Conservation (phyloP, 1,140 invertebrate genomes). For the Eumeta japonica region DNA sequence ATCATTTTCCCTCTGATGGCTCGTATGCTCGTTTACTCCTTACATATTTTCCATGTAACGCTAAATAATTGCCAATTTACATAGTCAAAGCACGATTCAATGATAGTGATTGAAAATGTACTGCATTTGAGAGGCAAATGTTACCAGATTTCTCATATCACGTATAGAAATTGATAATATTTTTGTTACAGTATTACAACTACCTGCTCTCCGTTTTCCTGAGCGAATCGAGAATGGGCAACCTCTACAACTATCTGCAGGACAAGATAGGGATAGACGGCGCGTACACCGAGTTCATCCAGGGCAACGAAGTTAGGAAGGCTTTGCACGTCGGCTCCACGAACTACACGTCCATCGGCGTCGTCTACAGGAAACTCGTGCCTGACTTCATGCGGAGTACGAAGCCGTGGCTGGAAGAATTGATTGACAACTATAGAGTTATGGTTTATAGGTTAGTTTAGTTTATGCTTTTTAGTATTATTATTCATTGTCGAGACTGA, state of each 20-base stretch:
- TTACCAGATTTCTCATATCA: no score
- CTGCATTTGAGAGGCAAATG: no score
- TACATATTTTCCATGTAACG: no score
- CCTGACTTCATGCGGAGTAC: conserved; percentile 78
- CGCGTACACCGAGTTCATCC: conserved; percentile 59
- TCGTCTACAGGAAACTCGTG: conserved; percentile 66
- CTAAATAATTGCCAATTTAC: no score
- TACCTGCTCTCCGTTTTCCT: conserved; percentile 59
- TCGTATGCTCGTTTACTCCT: no score
- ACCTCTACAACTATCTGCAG: conserved; percentile 69
- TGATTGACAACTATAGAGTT: conserved; percentile 67
- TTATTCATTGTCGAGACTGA: not conserved
- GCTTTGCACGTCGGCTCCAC: conserved; percentile 60
- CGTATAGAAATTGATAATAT: no score
- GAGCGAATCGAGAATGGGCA: conserved; percentile 58
- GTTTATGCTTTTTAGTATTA: not conserved
- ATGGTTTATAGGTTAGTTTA: conserved; percentile 51
- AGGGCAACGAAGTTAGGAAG: conserved; percentile 61
- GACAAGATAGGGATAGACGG: conserved; percentile 46
- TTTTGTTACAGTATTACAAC: conserved; percentile 50
- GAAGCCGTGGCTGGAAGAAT: conserved; percentile 67
- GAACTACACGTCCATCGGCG: conserved; percentile 50
- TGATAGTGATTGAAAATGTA: no score
- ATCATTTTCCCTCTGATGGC: no score
- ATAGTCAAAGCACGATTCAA: no score